phyloP scores from a whole-genome alignment of 2,888 invertebrate species.

The Drosophila stalkeri region DNA sequence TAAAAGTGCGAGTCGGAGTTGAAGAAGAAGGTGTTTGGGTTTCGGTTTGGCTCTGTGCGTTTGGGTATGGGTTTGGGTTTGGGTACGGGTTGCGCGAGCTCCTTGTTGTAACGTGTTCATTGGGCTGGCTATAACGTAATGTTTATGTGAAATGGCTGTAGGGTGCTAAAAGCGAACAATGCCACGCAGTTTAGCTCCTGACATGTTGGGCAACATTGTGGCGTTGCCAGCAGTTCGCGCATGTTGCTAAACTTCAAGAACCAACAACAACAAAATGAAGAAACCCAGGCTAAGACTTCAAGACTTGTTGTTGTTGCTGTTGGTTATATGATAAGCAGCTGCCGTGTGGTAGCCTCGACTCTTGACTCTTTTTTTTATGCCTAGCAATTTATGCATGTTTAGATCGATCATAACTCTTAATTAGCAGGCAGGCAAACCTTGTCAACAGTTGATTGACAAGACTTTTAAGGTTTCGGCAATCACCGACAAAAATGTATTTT shows the following conservation, averaged over 20 bases:
- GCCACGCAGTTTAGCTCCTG: conserved; percentile 69
- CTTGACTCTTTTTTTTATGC: conserved; percentile 35
- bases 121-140: conserved; percentile 55
- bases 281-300: background rate
- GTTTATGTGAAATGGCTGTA: conserved; percentile 72
- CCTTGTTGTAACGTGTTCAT: conserved; percentile 76
- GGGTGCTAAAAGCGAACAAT: conserved; percentile 72
- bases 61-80: conserved; percentile 3
- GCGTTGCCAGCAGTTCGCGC: conserved; percentile 36
- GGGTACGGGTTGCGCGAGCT: conserved; percentile 22
- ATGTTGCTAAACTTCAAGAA: conserved; percentile 55
- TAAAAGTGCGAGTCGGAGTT: conserved; percentile 6
- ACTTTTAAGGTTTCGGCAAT: conserved; percentile 72
- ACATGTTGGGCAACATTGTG: conserved; percentile 76
- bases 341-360: conserved; percentile 54
- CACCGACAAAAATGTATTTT: conserved; percentile 42
- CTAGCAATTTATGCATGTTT: conserved; percentile 72
- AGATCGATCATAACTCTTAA: conserved; percentile 81
- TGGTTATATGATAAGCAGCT: conserved; percentile 45
- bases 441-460: conserved; percentile 81
- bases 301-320: conserved; percentile 1
- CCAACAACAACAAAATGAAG: background rate
- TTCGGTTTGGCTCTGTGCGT: background rate
- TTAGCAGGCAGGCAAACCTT: conserved; percentile 72
- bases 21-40: conserved; percentile 4